Conservation (phyloP, 2,113 vertebrate genomes). For the Otolemur garnettii region DNA sequence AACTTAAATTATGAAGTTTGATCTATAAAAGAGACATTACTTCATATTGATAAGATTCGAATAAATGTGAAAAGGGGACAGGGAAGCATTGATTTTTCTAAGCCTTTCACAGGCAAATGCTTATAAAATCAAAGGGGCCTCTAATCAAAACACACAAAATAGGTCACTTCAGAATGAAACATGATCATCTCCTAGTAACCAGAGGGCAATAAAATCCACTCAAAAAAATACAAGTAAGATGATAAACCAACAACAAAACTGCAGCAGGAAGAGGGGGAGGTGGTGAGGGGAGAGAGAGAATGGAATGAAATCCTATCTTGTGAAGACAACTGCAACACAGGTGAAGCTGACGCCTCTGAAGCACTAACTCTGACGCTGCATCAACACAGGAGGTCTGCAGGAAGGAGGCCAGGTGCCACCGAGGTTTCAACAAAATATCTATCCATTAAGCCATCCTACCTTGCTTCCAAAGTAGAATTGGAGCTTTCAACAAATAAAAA, state of each 20-base stretch:
- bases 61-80: background rate
- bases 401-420: background rate
- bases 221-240: slow-evolving; percentile 32
- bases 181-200: background rate
- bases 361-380: background rate
- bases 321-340: background rate
- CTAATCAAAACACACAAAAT: slow-evolving; percentile 10
- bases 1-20: background rate
- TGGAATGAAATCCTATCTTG: background rate
- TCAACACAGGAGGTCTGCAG: background rate
- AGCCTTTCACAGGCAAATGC: background rate
- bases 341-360: background rate
- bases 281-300: accelerated
- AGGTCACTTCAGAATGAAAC: slow-evolving; percentile 14
- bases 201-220: slow-evolving; percentile 15
- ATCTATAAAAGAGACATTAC: background rate
- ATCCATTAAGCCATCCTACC: no score
- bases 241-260: background rate
- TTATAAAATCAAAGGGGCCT: background rate
- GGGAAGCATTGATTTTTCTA: background rate
- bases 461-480: background rate
- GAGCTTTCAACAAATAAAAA: background rate
- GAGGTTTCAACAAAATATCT: background rate
- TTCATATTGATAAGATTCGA: background rate
- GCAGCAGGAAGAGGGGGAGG: no score